Conservation (phyloP, 2,113 vertebrate species). For the Centropus bengalensis region DNA sequence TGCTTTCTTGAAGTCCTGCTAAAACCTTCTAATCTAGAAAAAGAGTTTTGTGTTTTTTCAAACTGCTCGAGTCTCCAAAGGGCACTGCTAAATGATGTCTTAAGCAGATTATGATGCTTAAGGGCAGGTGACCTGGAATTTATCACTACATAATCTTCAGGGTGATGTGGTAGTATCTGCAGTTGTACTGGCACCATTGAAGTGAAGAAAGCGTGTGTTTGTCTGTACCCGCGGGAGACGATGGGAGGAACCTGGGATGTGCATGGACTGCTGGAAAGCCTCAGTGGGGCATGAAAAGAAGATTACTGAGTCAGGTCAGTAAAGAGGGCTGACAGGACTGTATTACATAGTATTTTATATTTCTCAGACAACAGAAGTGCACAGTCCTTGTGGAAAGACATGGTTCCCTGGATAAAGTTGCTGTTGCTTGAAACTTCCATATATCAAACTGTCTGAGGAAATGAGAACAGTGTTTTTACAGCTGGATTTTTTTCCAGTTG, state of each 20-base stretch:
- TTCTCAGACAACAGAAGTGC: not conserved
- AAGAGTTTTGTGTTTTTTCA: not conserved
- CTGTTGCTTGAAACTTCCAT: not conserved
- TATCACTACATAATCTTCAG: not conserved
- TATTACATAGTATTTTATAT: not conserved
- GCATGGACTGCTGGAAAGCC: not conserved
- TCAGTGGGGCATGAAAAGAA: not conserved
- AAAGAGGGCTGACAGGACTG: not conserved
- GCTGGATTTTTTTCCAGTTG: fast-evolving
- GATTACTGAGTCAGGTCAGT: not conserved
- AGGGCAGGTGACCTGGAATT: not conserved
- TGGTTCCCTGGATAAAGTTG: not conserved
- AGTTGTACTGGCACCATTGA: not conserved
- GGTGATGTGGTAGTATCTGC: not conserved
- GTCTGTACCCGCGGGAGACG: not conserved
- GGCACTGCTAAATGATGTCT: not conserved
- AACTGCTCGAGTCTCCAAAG: not conserved
- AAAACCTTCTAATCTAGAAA: not conserved
- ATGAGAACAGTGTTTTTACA: fast-evolving
- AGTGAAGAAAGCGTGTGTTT: not conserved
- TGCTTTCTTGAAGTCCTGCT: not conserved
- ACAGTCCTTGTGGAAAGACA: not conserved
- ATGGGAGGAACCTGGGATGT: not conserved
- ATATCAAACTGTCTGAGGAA: not conserved
- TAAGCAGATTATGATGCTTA: not conserved